Base-by-base conservation (phyloP, 2,888 invertebrate species). In the Crematogaster levior region DNA sequence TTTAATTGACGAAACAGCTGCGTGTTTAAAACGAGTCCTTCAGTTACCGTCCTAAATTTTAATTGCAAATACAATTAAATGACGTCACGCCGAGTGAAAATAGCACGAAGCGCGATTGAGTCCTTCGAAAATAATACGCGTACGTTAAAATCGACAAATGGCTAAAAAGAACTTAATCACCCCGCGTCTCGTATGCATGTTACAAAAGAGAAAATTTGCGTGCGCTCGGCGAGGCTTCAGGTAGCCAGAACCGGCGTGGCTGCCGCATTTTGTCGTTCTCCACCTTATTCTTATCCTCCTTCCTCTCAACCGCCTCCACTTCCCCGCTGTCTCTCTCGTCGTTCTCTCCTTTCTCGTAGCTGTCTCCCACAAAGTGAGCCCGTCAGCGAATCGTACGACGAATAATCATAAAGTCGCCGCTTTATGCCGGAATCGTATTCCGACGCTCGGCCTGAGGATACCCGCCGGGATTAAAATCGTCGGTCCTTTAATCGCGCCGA, bases 351-450 rank as follows among this genome's bases (percentile, higher is more conserved):
- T 79, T 60, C 74, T 66, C 84, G 82, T 89, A 72, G 84, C 63
- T 87, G 88, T 87, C 86, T 83, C 85, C 86, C 77, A 85, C 90
- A 87, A 91, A 90, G 89, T 89, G 89, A 90, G 75, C 88, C 91
- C 91, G 91, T 91, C 91, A 89, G 89, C 91, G 89, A 89, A 90
- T 91, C 90, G 89, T 90, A 86, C 90, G 84, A 85, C 90, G 90
- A 91, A 91, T 91, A 91, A 91, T 90, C 91, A 87, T 91, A 91
- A 91, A 91, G 88, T 91, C 88, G 85, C 89, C 90, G 89, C 83
- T 90, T 90, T 90, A 90, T 91, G 91, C 86, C 82, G 91, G 84
- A 90, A 90, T 90, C 90, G 90, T 90, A 90, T 90, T 87, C 88
- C 88, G 79, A 87, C 86, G 84, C 68, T 85, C 81, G 73, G 27